Base-by-base conservation (phyloP, 2,797 vertebrate genomes). In the Enteromius mattozi region DNA sequence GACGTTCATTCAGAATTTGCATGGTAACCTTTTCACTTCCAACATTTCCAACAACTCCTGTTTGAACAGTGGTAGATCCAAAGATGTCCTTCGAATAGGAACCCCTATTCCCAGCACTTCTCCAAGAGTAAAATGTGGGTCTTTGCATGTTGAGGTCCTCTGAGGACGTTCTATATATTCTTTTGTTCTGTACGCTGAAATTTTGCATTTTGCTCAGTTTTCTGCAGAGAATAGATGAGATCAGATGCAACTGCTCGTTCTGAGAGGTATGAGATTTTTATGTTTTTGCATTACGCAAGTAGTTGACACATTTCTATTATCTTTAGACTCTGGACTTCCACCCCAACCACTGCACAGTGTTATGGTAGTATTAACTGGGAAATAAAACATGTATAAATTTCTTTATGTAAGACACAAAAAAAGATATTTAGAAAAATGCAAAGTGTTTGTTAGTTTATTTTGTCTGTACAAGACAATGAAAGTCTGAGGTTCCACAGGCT, bases 11-110 rank as follows among this genome's bases (percentile, higher is more conserved):
- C 86, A 98, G 94, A 66, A 94, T 95, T 90, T 97, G 96, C 97
- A 98, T 96, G 91, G 96, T 95, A 14, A 96, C 95, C 93, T 98
- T 98, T 93, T 97, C 95, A 2, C 95, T 96, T 88, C 94, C 93
- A 91, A 95, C 47, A 56, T 71, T 84, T 68, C 45, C 45, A 68
- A 12, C 59, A n/a, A n/a, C 3, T 6, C 47, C 49, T 35, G 56
- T 69, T 69, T 83, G 74, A 69, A 12, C 47, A 42, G 9, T 14
- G 47, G 49, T 66, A 16, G 63, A 83, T 77, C 74, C 82, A 69
- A 59, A 13, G 2, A 54, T 54, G n/a, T 83, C 74, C 24, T 45
- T 69, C 3, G 33, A 77, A 69, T 30, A 16, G 35, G 24, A 78
- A n/a, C 45, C 59, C 27, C 24, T 24, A 2, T 45, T 78, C 35